A percentile compares a stretch with the other conserved stretches of the same genome.
These are phyloP conservation scores for Panthera leo DNA, from an alignment of 2,113 vertebrate genomes.

Conservation along the genomic window DNA sequence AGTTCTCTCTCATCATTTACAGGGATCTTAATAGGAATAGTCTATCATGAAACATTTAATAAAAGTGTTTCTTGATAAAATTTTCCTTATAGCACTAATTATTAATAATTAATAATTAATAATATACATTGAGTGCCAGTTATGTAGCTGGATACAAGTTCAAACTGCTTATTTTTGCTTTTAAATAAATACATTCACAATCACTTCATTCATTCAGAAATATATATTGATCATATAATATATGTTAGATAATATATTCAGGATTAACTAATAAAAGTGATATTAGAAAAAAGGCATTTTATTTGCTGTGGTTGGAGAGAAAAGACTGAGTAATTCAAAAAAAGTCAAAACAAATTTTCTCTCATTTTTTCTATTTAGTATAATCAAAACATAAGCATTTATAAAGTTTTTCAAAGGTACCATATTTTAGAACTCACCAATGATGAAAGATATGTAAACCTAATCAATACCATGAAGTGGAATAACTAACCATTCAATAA, in stretches of 20 bases:
- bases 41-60: slow-evolving; percentile 14
- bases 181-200: slow-evolving; percentile 2
- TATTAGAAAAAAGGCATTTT: slow-evolving; percentile 3
- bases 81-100: background rate
- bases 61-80: background rate
- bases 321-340: background rate
- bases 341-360: background rate
- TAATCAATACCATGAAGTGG: background rate
- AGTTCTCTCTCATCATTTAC: background rate
- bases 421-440: background rate
- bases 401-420: background rate
- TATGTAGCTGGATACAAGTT: background rate
- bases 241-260: background rate
- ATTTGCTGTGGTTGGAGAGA: background rate
- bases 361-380: background rate
- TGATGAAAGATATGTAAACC: background rate
- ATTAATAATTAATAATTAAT: background rate
- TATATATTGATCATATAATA: background rate
- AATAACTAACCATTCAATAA: slow-evolving; percentile 16
- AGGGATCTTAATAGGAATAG: background rate
- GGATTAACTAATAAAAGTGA: background rate
- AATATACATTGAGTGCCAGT: background rate
- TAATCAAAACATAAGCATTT: slow-evolving; percentile 6
- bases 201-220: background rate
- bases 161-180: slow-evolving; percentile 16